phyloP scores from a whole-genome alignment of 2,113 vertebrate genomes.

The Ploceus nigricollis region DNA sequence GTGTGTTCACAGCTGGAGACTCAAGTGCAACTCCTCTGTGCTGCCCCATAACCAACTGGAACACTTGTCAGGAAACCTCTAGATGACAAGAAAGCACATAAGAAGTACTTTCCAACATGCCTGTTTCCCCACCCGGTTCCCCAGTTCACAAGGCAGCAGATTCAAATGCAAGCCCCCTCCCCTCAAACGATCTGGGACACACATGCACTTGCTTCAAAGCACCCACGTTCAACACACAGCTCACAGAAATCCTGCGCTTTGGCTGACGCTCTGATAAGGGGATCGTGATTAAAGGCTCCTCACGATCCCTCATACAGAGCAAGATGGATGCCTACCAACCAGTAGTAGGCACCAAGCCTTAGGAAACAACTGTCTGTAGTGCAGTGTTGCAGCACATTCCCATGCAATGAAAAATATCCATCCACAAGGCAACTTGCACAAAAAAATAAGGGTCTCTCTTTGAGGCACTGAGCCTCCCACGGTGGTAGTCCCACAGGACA shows the following conservation, averaged over 20 bases:
- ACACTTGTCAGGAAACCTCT: conserved; percentile 45
- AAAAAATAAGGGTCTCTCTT: not conserved
- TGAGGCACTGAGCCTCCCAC: not conserved
- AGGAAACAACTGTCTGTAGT: not conserved
- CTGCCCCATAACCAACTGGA: conserved; percentile 27
- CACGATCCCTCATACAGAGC: fast-evolving
- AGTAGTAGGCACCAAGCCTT: not conserved
- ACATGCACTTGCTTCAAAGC: conserved; percentile 1
- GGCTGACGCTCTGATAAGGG: not conserved
- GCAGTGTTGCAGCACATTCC: not conserved
- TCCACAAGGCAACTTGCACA: not conserved
- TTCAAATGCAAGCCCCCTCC: not conserved
- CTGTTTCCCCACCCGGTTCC: conserved; percentile 27
- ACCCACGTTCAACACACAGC: not conserved
- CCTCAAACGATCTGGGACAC: not conserved
- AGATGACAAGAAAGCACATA: conserved; percentile 42
- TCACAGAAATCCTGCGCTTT: not conserved
- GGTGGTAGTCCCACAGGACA: not conserved
- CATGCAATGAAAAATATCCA: not conserved
- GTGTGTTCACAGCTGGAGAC: conserved; percentile 51
- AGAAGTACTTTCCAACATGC: conserved; percentile 29
- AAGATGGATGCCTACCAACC: not conserved
- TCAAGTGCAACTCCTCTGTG: conserved; percentile 25
- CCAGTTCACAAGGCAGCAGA: conserved; percentile 14
- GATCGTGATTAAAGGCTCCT: not conserved